These are phyloP conservation scores for Syritta pipiens DNA, from an alignment of 2,888 invertebrate genomes.

Conservation along the genomic window DNA sequence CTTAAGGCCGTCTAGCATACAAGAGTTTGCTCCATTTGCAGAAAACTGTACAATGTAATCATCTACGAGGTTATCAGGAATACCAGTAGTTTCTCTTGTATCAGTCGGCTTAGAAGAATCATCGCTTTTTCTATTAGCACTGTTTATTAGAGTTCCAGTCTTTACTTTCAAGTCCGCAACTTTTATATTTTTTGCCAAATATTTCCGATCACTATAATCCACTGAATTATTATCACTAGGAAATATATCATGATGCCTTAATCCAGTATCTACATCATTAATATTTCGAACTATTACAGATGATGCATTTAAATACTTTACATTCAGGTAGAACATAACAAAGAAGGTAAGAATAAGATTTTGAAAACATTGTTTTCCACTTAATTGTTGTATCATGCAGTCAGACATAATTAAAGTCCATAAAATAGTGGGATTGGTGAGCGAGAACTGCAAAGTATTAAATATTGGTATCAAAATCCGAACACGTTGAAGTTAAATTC, in stretches of 20 bases:
- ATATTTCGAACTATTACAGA: conserved; percentile 51
- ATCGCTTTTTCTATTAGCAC: too few relatives aligned
- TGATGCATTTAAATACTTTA: conserved; percentile 44
- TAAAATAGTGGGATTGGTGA: neutral
- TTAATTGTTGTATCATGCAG: neutral
- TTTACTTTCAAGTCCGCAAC: too few relatives aligned
- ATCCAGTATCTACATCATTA: conserved; percentile 1
- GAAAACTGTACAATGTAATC: conserved; percentile 39
- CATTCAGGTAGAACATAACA: conserved; percentile 67
- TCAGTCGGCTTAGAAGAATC: neutral
- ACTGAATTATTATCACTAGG: conserved; percentile 6
- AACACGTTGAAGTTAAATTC: conserved; percentile 18
- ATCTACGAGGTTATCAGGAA: conserved; percentile 15
- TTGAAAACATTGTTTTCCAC: conserved; percentile 6
- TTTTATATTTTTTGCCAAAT: neutral
- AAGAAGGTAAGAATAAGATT: conserved; percentile 21
- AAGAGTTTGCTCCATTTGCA: conserved; percentile 66
- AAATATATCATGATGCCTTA: conserved; percentile 5
- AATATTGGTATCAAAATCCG: neutral
- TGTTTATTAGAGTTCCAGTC: too few relatives aligned
- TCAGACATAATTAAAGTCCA: conserved; percentile 1
- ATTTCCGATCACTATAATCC: conserved; percentile 26
- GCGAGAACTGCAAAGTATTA: neutral
- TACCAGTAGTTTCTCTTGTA: neutral
- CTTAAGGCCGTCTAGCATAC: conserved; percentile 74